Evolutionary conservation across 2,888 invertebrate species (phyloP).

Genomic region (Cryptocephalus moraei): DNA sequence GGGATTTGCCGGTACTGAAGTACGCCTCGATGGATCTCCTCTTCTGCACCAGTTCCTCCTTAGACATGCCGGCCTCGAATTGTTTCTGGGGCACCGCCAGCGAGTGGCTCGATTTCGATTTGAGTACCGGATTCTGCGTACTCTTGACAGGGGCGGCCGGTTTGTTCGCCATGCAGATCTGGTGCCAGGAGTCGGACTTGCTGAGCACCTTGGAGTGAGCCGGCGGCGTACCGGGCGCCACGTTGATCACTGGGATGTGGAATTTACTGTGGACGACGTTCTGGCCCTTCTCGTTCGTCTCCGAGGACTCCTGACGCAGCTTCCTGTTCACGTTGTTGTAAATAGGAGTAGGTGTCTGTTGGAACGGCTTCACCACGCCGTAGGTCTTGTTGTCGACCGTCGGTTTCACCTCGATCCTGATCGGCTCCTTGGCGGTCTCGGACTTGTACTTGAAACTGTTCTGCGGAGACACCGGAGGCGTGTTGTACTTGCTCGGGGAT

Average conservation of each 20-base stretch:
- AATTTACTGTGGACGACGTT: conserved; percentile 38
- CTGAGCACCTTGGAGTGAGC: conserved; percentile 38
- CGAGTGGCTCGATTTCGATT: conserved; percentile 67
- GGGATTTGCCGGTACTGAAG: conserved; percentile 45
- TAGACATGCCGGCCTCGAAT: conserved; percentile 65
- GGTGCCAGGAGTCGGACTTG: conserved; percentile 76
- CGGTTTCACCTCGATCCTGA: not conserved
- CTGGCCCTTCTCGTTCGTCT: conserved; percentile 34
- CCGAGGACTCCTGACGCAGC: conserved; percentile 23
- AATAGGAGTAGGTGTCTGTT: conserved; percentile 14
- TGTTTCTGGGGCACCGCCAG: conserved; percentile 63
- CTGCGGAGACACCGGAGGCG: conserved; percentile 6
- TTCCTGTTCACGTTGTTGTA: conserved; percentile 13
- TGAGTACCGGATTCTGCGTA: conserved; percentile 24
- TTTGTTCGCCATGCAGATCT: conserved; percentile 42
- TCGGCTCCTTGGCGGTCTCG: conserved; percentile 6
- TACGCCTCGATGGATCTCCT: conserved; percentile 65
- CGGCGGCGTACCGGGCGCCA: conserved; percentile 19
- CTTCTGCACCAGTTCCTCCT: conserved; percentile 58
- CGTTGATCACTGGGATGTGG: conserved; percentile 33
- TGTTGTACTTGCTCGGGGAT: conserved; percentile 8
- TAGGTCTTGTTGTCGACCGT: conserved; percentile 14
- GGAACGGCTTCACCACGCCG: conserved; percentile 23
- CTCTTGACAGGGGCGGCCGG: conserved; percentile 24
- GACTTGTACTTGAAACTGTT: conserved; percentile 15